Conservation (phyloP, 2,797 vertebrate genomes). For the Mallotus villosus region DNA sequence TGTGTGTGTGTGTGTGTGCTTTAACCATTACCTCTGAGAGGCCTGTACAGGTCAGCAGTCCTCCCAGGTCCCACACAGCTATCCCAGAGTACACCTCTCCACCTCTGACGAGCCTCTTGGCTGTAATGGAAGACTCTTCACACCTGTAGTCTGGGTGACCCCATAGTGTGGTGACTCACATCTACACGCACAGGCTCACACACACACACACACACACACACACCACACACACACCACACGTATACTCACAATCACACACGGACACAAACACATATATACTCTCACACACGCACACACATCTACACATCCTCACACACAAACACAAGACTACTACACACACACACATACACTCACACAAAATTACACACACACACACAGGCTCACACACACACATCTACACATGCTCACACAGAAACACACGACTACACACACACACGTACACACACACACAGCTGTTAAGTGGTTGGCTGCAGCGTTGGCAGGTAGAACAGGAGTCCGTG, state of each 20-base stretch:
- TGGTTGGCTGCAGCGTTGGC: slow-evolving; percentile 37
- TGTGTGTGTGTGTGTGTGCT: neutral
- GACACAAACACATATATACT: no score
- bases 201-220: no score
- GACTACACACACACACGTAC: slow-evolving; percentile 7
- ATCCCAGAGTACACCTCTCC: neutral
- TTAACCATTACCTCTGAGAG: neutral
- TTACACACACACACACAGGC: neutral
- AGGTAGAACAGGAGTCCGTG: slow-evolving; percentile 38
- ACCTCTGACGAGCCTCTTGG: neutral
- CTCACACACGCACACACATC: neutral
- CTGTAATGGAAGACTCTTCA: neutral
- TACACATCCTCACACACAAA: no score
- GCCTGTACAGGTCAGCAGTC: neutral
- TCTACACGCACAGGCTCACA: no score
- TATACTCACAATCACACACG: no score
- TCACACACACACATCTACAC: neutral
- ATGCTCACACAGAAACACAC: neutral
- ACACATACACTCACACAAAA: no score
- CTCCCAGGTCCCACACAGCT: neutral
- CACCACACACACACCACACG: no score
- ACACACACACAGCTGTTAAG: slow-evolving; percentile 28
- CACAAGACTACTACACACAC: no score
- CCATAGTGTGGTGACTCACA: no score
- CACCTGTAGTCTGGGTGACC: neutral